A percentile compares a stretch with the other conserved stretches of the same genome.
Conservation (phyloP, 2,113 vertebrate species). For the Opisthocomus hoazin region DNA sequence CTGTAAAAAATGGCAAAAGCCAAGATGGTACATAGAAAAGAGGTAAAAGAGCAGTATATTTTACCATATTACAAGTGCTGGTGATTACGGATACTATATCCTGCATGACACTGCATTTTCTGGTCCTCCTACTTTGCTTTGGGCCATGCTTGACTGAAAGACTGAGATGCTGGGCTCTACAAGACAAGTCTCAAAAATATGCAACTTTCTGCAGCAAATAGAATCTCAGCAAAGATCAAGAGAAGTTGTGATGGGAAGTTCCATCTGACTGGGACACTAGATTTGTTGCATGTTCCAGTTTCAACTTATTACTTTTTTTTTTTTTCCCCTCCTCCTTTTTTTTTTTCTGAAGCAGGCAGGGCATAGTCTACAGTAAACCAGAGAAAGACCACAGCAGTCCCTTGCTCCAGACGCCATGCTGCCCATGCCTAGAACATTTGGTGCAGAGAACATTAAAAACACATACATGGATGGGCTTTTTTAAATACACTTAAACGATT, state of each 20-base stretch:
- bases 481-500: neutral
- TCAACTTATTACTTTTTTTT: neutral
- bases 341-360: accelerated
- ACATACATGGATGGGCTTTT: neutral
- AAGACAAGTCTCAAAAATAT: neutral
- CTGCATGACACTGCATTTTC: neutral
- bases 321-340: too few species aligned
- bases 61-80: neutral
- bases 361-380: neutral
- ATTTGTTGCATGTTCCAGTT: neutral
- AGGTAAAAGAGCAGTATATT: neutral
- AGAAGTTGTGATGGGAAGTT: neutral
- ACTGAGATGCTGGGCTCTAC: neutral
- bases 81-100: neutral
- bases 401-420: neutral
- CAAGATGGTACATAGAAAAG: neutral
- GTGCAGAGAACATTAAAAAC: neutral
- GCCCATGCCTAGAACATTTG: neutral
- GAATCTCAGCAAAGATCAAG: neutral
- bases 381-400: neutral
- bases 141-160: neutral
- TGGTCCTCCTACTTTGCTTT: neutral
- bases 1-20: neutral
- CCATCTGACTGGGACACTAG: neutral
- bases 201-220: neutral